Conservation (phyloP, 53 echinoderm and acorn worm species). For the Astropecten irregularis region DNA sequence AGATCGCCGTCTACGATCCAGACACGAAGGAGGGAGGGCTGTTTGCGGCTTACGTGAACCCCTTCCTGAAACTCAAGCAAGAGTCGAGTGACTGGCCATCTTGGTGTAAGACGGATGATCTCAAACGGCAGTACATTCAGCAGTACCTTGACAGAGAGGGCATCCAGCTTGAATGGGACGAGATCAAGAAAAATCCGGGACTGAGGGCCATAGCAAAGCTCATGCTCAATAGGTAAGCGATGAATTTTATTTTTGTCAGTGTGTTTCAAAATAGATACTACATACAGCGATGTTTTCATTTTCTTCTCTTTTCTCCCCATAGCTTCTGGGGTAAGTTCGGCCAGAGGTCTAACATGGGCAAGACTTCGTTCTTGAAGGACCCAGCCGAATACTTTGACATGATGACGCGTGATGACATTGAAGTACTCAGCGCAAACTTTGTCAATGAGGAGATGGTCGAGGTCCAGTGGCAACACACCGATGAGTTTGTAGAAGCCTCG, state of each 20-base stretch:
- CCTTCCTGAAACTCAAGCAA: conserved; percentile 66
- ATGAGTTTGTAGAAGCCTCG: not conserved
- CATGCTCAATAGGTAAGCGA: conserved; percentile 74
- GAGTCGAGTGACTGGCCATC: conserved; percentile 64
- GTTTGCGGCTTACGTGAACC: conserved; percentile 64
- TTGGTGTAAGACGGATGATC: conserved; percentile 55
- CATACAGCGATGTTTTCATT: not conserved
- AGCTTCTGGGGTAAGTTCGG: conserved; percentile 27
- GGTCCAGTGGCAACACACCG: not conserved
- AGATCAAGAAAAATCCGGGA: conserved; percentile 69
- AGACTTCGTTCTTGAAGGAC: not conserved
- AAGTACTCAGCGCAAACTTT: conserved; percentile 21
- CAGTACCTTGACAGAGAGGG: conserved; percentile 52
- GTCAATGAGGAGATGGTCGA: conserved; percentile 35
- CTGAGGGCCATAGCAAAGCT: conserved; percentile 65
- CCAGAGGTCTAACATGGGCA: conserved; percentile 15
- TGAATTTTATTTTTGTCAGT: not conserved
- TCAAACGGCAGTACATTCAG: conserved; percentile 22
- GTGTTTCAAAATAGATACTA: not conserved
- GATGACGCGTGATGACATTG: not conserved
- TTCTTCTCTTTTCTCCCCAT: not conserved
- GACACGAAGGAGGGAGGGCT: not conserved
- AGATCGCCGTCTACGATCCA: conserved; percentile 7
- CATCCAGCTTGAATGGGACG: conserved; percentile 44
- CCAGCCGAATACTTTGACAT: conserved; percentile 21